Evolutionary conservation across 2,113 vertebrate genomes (phyloP).

Genomic region (Aegotheles bennettii): DNA sequence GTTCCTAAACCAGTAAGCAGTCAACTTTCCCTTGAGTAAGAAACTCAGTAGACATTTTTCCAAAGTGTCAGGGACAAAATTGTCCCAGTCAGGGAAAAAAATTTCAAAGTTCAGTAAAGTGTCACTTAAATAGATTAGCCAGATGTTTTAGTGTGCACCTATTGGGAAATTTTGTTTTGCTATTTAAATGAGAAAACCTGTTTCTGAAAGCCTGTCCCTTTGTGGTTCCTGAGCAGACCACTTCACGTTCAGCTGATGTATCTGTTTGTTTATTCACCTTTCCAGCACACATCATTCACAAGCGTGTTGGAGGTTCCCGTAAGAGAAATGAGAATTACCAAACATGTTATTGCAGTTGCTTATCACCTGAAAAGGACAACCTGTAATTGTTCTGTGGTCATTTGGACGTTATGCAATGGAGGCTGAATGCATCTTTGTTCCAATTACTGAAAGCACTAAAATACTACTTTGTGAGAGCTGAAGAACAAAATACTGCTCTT

Average conservation of each 20-base stretch:
- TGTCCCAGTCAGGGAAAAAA: background rate
- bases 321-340: background rate
- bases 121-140: background rate
- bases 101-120: background rate
- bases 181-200: background rate
- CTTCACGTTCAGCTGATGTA: background rate
- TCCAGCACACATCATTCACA: background rate
- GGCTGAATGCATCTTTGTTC: conserved; percentile 5
- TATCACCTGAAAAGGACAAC: conserved; percentile 20
- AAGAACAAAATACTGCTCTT: background rate
- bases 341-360: conserved; percentile 18
- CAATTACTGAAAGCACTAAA: conserved; percentile 21
- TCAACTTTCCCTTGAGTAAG: background rate
- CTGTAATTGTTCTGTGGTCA: background rate
- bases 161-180: background rate
- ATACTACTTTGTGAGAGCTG: conserved; percentile 9
- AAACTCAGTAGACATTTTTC: background rate
- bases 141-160: background rate
- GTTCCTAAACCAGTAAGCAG: background rate
- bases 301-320: background rate
- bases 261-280: background rate
- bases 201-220: background rate
- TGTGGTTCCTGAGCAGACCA: fast-evolving
- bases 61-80: background rate
- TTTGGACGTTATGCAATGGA: background rate